Percentiles rank a stretch among this genome's conserved stretches.
Conservation (phyloP, 1,140 invertebrate species). For the Gonatopus flavifemur region DNA sequence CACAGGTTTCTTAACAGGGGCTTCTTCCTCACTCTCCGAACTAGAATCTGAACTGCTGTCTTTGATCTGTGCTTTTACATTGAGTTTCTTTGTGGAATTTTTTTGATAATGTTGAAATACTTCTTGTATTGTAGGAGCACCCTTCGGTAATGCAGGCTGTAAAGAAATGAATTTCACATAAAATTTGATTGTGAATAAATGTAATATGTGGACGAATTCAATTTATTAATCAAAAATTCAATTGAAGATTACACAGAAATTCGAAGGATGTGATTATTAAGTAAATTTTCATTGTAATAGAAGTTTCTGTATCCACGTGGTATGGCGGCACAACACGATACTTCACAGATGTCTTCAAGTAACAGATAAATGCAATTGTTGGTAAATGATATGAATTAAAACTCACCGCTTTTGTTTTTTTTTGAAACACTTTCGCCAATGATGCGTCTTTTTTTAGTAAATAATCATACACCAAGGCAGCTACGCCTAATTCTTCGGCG, state of each 20-base stretch:
- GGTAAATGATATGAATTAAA: neutral
- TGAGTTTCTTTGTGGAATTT: conserved; percentile 54
- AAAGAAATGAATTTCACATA: conserved; percentile 26
- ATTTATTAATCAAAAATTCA: no score
- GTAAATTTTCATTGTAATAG: no score
- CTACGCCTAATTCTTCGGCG: conserved; percentile 35
- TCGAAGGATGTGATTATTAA: no score
- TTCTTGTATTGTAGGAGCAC: conserved; percentile 57
- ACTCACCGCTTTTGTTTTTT: conserved; percentile 66
- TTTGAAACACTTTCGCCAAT: conserved; percentile 62
- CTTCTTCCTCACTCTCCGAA: conserved; percentile 46
- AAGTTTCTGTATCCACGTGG: no score
- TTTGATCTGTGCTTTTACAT: conserved; percentile 35
- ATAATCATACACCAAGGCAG: conserved; percentile 62
- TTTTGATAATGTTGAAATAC: conserved; percentile 58
- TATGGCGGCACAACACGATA: no score
- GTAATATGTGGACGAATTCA: no score
- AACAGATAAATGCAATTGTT: no score
- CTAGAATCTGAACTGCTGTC: conserved; percentile 52
- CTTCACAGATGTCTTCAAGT: no score
- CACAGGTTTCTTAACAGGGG: conserved; percentile 28
- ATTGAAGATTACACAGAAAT: no score
- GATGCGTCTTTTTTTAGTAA: conserved; percentile 61
- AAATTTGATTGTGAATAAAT: conserved; percentile 1
- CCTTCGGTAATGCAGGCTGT: conserved; percentile 55